Percentiles rank a stretch among this genome's conserved stretches.
Evolutionary conservation across 2,888 invertebrate species (phyloP).

Genomic region (Cheilosia grossa): DNA sequence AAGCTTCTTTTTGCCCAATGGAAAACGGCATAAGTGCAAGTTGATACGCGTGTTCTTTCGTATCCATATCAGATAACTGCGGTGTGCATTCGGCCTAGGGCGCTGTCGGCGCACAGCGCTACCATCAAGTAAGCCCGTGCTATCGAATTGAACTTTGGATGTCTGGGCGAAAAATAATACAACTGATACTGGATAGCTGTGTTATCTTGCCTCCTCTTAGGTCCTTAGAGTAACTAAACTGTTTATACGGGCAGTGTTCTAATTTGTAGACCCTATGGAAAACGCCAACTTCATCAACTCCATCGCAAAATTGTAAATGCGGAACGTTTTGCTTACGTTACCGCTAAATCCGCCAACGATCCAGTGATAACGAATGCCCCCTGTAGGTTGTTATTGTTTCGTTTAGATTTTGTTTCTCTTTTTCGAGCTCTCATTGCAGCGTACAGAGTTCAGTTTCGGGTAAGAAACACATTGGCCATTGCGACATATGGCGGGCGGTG

Average conservation of each 20-base stretch:
- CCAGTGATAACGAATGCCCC: constrained; percentile 69
- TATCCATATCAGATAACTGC: no score
- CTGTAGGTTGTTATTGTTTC: constrained; percentile 70
- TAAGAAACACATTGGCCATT: constrained; percentile 49
- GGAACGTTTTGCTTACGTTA: constrained; percentile 26
- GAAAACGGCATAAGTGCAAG: no score
- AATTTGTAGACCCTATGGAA: not conserved
- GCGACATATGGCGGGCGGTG: constrained; percentile 68
- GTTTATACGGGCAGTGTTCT: no score
- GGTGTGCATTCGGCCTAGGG: no score
- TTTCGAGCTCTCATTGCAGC: constrained; percentile 39
- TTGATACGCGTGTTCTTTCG: no score
- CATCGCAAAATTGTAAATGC: constrained; percentile 5
- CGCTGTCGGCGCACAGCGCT: no score
- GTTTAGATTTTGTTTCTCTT: not conserved
- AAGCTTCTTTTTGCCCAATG: no score
- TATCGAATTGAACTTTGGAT: constrained; percentile 73
- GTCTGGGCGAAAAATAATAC: constrained; percentile 56
- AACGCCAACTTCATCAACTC: constrained; percentile 1
- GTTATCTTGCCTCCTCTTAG: constrained; percentile 26
- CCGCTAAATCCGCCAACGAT: constrained; percentile 41
- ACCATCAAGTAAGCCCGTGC: constrained; percentile 23
- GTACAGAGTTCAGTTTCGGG: constrained; percentile 62
- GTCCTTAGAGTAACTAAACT: not conserved
- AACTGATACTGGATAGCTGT: constrained; percentile 39